phyloP scores from a whole-genome alignment of 2,113 vertebrate genomes.

The Rhizomys pruinosus region DNA sequence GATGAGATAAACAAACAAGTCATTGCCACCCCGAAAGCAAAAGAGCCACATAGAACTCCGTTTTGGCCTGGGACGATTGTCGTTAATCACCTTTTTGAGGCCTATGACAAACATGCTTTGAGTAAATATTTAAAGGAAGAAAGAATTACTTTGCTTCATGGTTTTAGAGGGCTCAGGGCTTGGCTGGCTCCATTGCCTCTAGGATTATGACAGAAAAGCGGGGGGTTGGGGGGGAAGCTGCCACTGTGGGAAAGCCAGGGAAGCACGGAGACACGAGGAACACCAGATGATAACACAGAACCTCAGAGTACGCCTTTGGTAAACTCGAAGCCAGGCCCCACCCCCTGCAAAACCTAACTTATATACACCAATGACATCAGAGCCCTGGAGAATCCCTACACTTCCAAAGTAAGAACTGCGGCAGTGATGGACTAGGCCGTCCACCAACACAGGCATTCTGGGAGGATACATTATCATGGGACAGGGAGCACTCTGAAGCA shows the following conservation, averaged over 20 bases:
- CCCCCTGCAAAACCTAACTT: too few relatives aligned
- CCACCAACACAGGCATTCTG: not conserved
- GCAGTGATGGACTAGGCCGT: not conserved
- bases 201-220: not conserved
- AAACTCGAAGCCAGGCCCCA: not conserved
- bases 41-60: too few relatives aligned
- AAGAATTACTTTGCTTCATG: not conserved
- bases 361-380: not conserved
- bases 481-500: not conserved
- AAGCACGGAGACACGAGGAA: not conserved
- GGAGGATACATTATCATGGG: not conserved
- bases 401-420: not conserved
- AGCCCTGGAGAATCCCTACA: not conserved
- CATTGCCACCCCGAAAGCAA: not conserved
- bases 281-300: not conserved
- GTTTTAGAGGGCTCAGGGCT: not conserved
- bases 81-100: not conserved
- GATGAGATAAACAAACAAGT: too few relatives aligned
- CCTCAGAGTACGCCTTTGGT: not conserved
- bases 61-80: not conserved
- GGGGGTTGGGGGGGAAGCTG: not conserved
- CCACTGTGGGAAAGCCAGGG: not conserved
- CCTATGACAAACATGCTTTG: not conserved
- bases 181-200: not conserved
- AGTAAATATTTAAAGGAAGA: not conserved